Base-by-base conservation (phyloP, 2,113 vertebrate species). In the Cheirogaleus medius region DNA sequence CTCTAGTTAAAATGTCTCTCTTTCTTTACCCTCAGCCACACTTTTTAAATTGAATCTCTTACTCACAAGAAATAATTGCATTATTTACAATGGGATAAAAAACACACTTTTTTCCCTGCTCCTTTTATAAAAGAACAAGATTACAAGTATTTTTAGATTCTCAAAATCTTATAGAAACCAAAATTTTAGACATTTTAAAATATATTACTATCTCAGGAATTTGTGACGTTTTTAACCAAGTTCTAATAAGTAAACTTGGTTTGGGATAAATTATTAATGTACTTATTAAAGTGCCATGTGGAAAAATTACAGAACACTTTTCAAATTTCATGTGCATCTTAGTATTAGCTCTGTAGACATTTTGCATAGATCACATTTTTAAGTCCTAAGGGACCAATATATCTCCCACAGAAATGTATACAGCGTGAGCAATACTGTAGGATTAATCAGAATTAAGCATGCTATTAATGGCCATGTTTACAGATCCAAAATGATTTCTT, bases 171-270 rank as follows among this genome's bases (percentile, higher is more conserved):
- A 66, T 71, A 87, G 94, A 71, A 71, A 88, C 12, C 37, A 69
- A 82, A 95, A 91, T 66, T 73, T 27, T 42, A 12, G 95, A 85
- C 32, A 93, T 69, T 91, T 95, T 60, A 10, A 90, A 95, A 90
- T 73, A 27, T 37, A 68, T 37, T 64, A 11, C 32, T 92, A 56
- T 74, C 34, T 87, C 34, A 54, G 54, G 56, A 95, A 69, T 32
- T 37, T 76, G 27, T 94, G 66, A 92, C 54, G 17, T 32, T 73
- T 94, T 32, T 56, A 78, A 94, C 63, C 58, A 76, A 89, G 37
- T 94, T 90, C 76, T 78, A 74, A 82, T 86, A 95, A 97, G n/a
- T 87, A 94, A 90, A 66, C 6, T 42, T 95, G 63, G 49, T 69
- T 95, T 69, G 37, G 7, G 69, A 76, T 92, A 29, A 76, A 71